phyloP scores from a whole-genome alignment of 2,888 invertebrate species.

The Thereva unica region DNA sequence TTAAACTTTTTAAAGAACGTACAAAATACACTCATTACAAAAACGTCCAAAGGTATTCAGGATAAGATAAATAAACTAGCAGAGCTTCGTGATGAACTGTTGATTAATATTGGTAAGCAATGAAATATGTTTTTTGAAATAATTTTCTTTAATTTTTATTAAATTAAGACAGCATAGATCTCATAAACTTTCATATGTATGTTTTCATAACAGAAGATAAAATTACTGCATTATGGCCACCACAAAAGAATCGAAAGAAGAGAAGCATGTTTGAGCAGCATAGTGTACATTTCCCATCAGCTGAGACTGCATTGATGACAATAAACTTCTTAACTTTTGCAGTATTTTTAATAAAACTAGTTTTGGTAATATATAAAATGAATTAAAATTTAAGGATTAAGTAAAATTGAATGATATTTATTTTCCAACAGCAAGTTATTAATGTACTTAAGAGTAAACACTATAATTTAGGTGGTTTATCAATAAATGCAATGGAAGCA shows the following conservation, averaged over 20 bases:
- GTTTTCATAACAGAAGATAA: conserved; percentile 5
- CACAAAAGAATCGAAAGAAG: conserved; percentile 49
- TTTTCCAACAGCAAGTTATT: conserved; percentile 67
- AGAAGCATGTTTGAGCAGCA: conserved; percentile 59
- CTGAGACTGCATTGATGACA: conserved; percentile 79
- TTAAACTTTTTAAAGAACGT: conserved; percentile 52
- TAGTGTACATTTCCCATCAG: conserved; percentile 75
- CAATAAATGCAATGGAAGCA: conserved; percentile 45
- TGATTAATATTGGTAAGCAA: conserved; percentile 69
- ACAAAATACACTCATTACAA: conserved; percentile 50
- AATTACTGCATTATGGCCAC: conserved; percentile 54
- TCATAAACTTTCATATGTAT: conserved; percentile 2
- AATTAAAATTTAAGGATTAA: background rate
- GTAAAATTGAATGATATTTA: conserved; percentile 14
- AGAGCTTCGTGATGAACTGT: conserved; percentile 60
- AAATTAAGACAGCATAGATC: conserved; percentile 48
- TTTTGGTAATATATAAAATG: conserved; percentile 66
- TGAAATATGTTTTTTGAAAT: background rate
- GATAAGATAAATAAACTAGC: conserved; percentile 53
- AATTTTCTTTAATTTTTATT: conserved; percentile 10
- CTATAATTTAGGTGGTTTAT: conserved; percentile 51
- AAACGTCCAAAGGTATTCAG: conserved; percentile 50
- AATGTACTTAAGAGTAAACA: conserved; percentile 67
- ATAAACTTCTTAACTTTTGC: conserved; percentile 85
- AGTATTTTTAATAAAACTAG: conserved; percentile 80